Percentiles rank a stretch among this genome's conserved stretches.
Conservation (phyloP, 2,113 vertebrate genomes). For the Hippocampus zosterae region DNA sequence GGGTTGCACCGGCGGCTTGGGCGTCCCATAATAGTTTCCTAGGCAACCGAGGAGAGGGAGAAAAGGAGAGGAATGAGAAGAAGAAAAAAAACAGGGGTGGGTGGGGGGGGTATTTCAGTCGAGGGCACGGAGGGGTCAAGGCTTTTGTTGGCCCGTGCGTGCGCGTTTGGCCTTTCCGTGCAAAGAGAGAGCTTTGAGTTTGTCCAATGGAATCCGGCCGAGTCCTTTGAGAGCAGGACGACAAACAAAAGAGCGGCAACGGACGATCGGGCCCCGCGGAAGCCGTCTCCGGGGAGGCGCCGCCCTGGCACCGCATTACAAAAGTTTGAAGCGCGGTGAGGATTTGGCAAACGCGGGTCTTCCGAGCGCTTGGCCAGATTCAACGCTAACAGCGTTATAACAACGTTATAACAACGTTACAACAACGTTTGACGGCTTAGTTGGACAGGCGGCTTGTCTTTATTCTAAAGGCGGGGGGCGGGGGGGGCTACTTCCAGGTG, state of each 20-base stretch:
- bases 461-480: too few relatives aligned
- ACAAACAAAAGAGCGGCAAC: background rate
- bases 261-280: too few relatives aligned
- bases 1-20: constrained; percentile 96
- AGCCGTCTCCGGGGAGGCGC: too few relatives aligned
- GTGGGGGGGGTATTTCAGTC: constrained; percentile 77
- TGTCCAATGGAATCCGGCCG: constrained; percentile 35
- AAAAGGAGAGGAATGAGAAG: constrained; percentile 20
- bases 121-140: constrained; percentile 45
- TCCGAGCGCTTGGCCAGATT: too few relatives aligned
- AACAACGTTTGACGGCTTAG: too few relatives aligned
- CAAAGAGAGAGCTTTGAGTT: constrained; percentile 24
- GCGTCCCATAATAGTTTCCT: constrained; percentile 99
- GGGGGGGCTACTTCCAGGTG: too few relatives aligned
- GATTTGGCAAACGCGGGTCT: too few relatives aligned
- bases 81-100: constrained; percentile 5
- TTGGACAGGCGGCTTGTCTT: too few relatives aligned
- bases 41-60: constrained; percentile 77
- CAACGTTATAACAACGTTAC: too few relatives aligned
- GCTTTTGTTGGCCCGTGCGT: constrained; percentile 6
- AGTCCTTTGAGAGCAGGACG: constrained; percentile 12
- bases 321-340: too few relatives aligned
- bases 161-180: constrained; percentile 43
- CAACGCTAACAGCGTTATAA: too few relatives aligned
- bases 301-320: too few relatives aligned